phyloP scores from a whole-genome alignment of 2,888 invertebrate species.

The Teleogryllus oceanicus region DNA sequence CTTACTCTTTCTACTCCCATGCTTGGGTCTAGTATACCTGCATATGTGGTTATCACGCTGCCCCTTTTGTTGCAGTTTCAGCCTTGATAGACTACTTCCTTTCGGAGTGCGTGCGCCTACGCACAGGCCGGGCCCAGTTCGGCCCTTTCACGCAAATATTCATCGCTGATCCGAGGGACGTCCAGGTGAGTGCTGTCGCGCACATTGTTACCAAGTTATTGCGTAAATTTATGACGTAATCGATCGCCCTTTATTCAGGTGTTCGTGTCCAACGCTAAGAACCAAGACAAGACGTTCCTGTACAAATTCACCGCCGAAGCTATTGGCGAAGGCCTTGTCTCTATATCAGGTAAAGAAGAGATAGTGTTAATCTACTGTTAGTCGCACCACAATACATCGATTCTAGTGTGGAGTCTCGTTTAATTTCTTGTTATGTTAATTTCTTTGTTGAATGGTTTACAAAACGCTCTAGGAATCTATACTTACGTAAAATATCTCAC shows the following conservation, averaged over 20 bases:
- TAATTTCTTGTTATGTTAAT: no score
- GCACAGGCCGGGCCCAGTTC: not conserved
- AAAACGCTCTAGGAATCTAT: no score
- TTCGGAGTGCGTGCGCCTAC: not conserved
- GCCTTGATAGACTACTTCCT: not conserved
- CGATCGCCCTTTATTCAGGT: not conserved
- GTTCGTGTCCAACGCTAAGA: not conserved
- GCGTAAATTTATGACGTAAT: not conserved
- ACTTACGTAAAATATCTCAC: no score
- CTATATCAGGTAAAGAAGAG: not conserved
- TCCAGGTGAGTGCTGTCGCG: not conserved
- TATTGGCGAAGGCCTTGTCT: not conserved
- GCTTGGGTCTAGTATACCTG: no score
- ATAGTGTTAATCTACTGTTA: no score
- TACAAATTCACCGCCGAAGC: not conserved
- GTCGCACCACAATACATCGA: no score
- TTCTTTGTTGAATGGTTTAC: no score
- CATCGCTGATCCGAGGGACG: constrained; percentile 18
- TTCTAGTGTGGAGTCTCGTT: no score
- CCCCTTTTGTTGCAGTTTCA: not conserved
- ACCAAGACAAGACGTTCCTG: not conserved
- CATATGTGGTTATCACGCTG: no score
- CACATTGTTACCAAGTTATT: not conserved
- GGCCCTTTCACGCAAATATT: not conserved
- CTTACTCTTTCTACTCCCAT: no score